phyloP scores from a whole-genome alignment of 2,888 invertebrate genomes.

The Drosophila neonasuta region DNA sequence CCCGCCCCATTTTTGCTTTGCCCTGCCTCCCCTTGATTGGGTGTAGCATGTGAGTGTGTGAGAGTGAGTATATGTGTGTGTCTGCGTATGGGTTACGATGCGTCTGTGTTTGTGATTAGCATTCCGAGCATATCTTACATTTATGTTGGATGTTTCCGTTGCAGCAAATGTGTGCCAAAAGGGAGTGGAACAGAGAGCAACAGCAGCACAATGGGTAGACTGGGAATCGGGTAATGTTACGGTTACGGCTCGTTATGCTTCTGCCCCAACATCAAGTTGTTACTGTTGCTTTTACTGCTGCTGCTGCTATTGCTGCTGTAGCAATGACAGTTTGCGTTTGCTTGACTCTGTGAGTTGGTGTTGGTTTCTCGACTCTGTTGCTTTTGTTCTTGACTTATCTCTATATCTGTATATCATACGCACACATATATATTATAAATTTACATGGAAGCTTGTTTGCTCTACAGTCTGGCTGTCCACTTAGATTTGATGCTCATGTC shows the following conservation, averaged over 20 bases:
- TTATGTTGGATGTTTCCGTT: constrained; percentile 76
- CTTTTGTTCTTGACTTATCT: constrained; percentile 53
- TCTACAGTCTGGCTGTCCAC: constrained; percentile 60
- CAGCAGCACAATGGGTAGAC: constrained; percentile 20
- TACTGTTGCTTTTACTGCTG: constrained; percentile 29
- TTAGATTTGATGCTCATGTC: constrained; percentile 74
- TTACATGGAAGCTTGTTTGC: constrained; percentile 49
- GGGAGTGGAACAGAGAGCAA: constrained; percentile 12
- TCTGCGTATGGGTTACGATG: constrained; percentile 21
- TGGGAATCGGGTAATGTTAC: constrained; percentile 73
- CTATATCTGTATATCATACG: constrained; percentile 17
- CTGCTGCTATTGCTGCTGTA: constrained; percentile 22
- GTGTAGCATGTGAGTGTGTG: constrained; percentile 22
- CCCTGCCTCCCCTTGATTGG: constrained; percentile 18
- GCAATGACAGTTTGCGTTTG: constrained; percentile 42
- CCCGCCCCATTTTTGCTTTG: neutral
- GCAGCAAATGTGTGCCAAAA: constrained; percentile 68
- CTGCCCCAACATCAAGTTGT: constrained; percentile 54
- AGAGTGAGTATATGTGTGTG: constrained; percentile 16
- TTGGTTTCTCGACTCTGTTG: constrained; percentile 57
- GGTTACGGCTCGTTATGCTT: constrained; percentile 79
- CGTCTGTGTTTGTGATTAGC: constrained; percentile 73
- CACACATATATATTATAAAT: constrained; percentile 32
- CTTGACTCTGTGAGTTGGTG: constrained; percentile 21
- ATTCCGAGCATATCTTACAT: constrained; percentile 79